phyloP scores from a whole-genome alignment of 2,888 invertebrate species.

The Acrocera orbiculus region DNA sequence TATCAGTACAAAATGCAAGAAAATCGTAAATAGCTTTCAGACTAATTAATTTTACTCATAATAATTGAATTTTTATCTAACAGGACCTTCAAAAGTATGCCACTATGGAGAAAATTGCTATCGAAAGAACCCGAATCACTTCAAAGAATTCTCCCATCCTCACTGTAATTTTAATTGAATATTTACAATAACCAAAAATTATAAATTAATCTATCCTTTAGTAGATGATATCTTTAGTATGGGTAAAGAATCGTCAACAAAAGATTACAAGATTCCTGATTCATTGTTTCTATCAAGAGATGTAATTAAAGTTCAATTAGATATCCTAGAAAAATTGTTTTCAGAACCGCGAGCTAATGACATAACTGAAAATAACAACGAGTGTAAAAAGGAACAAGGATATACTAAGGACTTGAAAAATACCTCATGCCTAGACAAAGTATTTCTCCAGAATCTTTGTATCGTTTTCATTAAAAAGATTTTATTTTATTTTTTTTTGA shows the following conservation, averaged over 20 bases:
- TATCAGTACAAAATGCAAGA: too few relatives aligned
- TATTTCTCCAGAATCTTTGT: neutral
- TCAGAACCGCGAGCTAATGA: constrained; percentile 13
- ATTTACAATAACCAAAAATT: constrained; percentile 3
- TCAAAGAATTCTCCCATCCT: constrained; percentile 60
- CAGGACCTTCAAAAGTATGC: constrained; percentile 38
- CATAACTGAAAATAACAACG: neutral
- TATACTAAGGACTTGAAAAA: too few relatives aligned
- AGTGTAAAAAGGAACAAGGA: neutral
- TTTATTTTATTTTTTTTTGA: neutral
- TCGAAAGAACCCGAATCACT: constrained; percentile 68
- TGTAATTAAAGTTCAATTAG: constrained; percentile 44
- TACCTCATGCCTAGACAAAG: neutral
- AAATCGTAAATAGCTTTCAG: too few relatives aligned
- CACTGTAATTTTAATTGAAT: constrained; percentile 41
- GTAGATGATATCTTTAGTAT: constrained; percentile 45
- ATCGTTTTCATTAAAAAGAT: neutral
- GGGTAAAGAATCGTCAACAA: constrained; percentile 27
- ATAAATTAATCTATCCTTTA: constrained; percentile 22
- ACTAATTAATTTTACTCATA: too few relatives aligned
- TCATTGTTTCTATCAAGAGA: constrained; percentile 34
- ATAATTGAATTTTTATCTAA: too few relatives aligned
- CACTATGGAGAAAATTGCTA: constrained; percentile 64
- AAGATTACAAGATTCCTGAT: constrained; percentile 38
- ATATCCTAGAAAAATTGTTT: constrained; percentile 31